Conservation (phyloP, 2,797 vertebrate species). For the Adrianichthys oophorus region DNA sequence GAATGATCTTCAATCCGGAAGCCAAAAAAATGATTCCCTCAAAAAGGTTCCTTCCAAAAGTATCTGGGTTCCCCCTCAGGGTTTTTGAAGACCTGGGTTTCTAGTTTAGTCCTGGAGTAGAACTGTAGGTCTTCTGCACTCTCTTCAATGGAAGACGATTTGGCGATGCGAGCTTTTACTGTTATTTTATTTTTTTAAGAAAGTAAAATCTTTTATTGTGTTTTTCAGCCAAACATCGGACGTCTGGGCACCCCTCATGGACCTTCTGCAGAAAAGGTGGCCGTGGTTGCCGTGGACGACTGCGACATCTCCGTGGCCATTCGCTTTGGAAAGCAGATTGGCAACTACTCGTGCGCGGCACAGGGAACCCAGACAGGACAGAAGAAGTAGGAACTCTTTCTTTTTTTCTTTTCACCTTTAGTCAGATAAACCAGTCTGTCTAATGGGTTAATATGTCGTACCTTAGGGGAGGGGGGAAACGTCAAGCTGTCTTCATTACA, state of each 20-base stretch:
- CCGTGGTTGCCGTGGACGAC: conserved; percentile 92
- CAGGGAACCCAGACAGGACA: conserved; percentile 95
- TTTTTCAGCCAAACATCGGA: conserved; percentile 90
- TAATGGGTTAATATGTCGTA: conserved; percentile 7
- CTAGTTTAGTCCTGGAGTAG: no score
- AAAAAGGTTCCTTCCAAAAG: no score
- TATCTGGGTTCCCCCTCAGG: no score
- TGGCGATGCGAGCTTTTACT: no score
- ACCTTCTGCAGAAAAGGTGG: conserved; percentile 97
- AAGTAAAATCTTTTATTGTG: conserved; percentile 12
- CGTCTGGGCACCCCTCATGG: conserved; percentile 91
- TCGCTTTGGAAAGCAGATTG: conserved; percentile 87
- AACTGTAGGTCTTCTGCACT: no score
- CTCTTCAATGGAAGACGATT: no score
- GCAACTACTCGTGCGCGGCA: conserved; percentile 96
- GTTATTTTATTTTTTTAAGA: no score
- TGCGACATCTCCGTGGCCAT: conserved; percentile 95
- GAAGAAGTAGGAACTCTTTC: conserved; percentile 84
- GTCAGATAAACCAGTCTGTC: conserved; percentile 1
- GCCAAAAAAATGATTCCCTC: no score
- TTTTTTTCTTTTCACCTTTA: background rate
- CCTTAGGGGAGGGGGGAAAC: conserved; percentile 1
- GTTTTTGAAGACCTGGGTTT: no score
- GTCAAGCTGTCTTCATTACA: conserved; percentile 21
- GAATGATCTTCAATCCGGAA: no score